Evolutionary conservation across 2,797 vertebrate genomes (phyloP).

Genomic region (Rhynchonycteris naso): DNA sequence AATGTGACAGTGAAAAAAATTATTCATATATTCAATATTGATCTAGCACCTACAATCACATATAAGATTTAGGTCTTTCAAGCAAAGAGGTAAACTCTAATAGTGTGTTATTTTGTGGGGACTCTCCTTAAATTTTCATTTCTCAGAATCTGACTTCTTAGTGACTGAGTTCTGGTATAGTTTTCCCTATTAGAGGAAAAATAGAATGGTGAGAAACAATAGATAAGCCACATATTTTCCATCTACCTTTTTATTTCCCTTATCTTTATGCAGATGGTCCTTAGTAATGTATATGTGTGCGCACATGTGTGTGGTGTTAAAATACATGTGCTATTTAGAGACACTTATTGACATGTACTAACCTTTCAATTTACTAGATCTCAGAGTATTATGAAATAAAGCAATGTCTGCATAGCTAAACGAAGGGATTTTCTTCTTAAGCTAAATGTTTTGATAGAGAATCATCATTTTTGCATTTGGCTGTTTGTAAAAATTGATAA

Average conservation of each 20-base stretch:
- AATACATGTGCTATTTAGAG: background rate
- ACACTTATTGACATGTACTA: background rate
- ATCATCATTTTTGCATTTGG: constrained; percentile 55
- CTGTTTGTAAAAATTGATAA: constrained; percentile 28
- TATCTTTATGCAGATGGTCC: background rate
- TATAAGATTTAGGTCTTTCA: constrained; percentile 66
- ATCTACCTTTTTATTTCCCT: constrained; percentile 14
- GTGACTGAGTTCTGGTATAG: background rate
- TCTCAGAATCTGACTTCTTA: background rate
- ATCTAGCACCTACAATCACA: constrained; percentile 60
- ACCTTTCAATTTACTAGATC: background rate
- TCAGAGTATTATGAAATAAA: background rate
- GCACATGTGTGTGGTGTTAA: background rate
- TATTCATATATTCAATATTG: constrained; percentile 68
- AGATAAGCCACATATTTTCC: background rate
- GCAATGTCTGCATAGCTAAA: background rate
- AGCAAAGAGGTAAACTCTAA: constrained; percentile 49
- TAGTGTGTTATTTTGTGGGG: background rate
- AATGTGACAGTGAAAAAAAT: constrained; percentile 70
- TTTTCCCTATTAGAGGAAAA: background rate
- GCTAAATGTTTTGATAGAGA: background rate
- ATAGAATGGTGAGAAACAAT: background rate
- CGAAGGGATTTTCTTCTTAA: constrained; percentile 31
- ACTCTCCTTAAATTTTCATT: constrained; percentile 54
- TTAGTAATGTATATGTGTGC: background rate